Percentiles rank a stretch among this genome's conserved stretches.
Conservation (phyloP, 2,113 vertebrate genomes). For the Murina feae region DNA sequence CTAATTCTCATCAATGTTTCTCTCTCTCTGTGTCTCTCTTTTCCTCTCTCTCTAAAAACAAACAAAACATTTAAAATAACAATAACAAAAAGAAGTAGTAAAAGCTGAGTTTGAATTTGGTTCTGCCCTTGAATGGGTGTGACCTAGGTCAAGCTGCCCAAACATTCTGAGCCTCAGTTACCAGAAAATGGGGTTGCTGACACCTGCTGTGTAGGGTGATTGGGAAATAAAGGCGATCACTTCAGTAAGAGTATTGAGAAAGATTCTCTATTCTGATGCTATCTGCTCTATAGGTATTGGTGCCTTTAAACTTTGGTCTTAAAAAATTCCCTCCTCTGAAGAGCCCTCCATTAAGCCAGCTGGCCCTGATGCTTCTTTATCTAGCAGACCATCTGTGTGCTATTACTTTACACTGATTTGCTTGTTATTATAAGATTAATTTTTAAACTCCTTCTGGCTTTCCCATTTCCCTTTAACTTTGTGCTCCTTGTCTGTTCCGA, state of each 20-base stretch:
- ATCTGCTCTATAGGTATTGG: neutral
- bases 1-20: too few species aligned
- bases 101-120: neutral
- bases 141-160: neutral
- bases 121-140: neutral
- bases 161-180: neutral
- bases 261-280: neutral
- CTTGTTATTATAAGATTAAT: constrained; percentile 9
- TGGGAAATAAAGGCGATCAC: neutral
- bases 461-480: neutral
- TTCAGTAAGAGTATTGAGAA: neutral
- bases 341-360: neutral
- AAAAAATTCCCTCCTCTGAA: neutral
- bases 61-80: too few species aligned
- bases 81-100: neutral
- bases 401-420: constrained; percentile 25
- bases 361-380: neutral
- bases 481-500: neutral
- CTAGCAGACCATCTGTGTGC: neutral
- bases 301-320: constrained; percentile 4
- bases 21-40: too few species aligned
- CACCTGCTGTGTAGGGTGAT: neutral
- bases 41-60: too few species aligned
- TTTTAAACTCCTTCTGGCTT: constrained; percentile 27
- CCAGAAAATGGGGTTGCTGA: neutral